Base-by-base conservation (phyloP, 2,113 vertebrate genomes). In the Nothoprocta perdicaria region DNA sequence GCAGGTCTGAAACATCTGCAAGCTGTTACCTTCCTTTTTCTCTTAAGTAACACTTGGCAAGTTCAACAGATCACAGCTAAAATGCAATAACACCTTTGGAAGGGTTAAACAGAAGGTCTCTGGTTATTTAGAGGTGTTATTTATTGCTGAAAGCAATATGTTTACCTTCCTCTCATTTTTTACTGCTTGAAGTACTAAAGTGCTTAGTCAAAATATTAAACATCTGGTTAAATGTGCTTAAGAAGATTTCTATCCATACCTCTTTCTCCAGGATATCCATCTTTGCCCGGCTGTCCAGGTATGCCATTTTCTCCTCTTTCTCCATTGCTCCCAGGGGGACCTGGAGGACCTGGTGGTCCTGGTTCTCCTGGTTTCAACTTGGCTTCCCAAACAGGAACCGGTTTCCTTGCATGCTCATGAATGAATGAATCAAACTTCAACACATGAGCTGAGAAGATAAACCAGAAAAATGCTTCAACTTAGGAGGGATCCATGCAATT, bases 361-460 rank as follows among this genome's bases (percentile, higher is more conserved):
- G 98, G 98, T 67, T 98, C 98, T 71, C 98, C 98, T 13, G 97
- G 96, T 68, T 98, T 97, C 12, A 97, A 92, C 21, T 95, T 97
- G 5, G 98, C 98, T 74, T 98, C 98, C 96, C 98, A 96, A 10
- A 99, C 81, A 19, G 99, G 98, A 95, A 97, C 97, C 0, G 98
- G 98, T 48, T 98, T 98, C 69, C 97, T 98, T 75, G 97, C 86
- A 8, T 98, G 97, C 85, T 98, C 97, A 1, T 98, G 98, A 55
- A 98, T 96, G 83, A 98, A 98, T 13, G 97, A 95, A 55, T 99
- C 98, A n/a, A 99, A 94, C 94, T 98, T 99, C 92, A 98, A 80
- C 73, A 99, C 97, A 14, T 99, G 98, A 77, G 97, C 99, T 99
- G 97, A 48, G 92, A 73, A 88, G 38, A 55, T n/a, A 89, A 78